Conservation (phyloP, 1,140 invertebrate species). For the Aradophagus sp. region DNA sequence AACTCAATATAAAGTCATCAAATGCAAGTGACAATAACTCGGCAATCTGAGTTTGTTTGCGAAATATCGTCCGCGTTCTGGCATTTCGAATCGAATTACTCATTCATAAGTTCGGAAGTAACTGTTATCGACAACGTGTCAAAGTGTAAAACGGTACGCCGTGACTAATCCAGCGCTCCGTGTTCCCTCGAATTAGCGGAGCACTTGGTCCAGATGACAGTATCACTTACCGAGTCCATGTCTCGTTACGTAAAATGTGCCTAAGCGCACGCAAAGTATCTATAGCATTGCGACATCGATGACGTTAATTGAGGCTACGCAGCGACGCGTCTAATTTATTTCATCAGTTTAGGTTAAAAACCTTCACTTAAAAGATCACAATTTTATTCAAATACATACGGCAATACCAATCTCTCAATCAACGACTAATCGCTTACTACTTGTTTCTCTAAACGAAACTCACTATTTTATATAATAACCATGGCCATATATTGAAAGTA, state of each 20-base stretch:
- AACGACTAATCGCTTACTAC: too few relatives aligned
- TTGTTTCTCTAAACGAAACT: too few relatives aligned
- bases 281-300: conserved; percentile 19
- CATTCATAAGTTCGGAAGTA: conserved; percentile 47
- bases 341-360: too few relatives aligned
- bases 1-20: conserved; percentile 51
- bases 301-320: conserved; percentile 20
- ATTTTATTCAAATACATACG: too few relatives aligned
- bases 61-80: conserved; percentile 28
- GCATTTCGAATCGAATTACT: conserved; percentile 53
- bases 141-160: conserved; percentile 47
- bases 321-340: background rate
- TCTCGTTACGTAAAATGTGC: conserved; percentile 41
- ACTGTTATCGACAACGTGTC: conserved; percentile 56
- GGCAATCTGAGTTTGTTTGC: conserved; percentile 42
- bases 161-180: conserved; percentile 39
- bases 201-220: conserved; percentile 54
- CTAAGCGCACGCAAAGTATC: conserved; percentile 37
- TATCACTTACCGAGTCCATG: conserved; percentile 46
- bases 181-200: conserved; percentile 46
- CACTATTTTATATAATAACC: too few relatives aligned
- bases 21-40: conserved; percentile 47
- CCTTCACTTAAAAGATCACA: too few relatives aligned
- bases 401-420: too few relatives aligned
- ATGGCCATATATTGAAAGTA: too few relatives aligned